Conservation (phyloP, 37 sponge, comb jelly and placozoan genomes). For the Axinella damicornis region DNA sequence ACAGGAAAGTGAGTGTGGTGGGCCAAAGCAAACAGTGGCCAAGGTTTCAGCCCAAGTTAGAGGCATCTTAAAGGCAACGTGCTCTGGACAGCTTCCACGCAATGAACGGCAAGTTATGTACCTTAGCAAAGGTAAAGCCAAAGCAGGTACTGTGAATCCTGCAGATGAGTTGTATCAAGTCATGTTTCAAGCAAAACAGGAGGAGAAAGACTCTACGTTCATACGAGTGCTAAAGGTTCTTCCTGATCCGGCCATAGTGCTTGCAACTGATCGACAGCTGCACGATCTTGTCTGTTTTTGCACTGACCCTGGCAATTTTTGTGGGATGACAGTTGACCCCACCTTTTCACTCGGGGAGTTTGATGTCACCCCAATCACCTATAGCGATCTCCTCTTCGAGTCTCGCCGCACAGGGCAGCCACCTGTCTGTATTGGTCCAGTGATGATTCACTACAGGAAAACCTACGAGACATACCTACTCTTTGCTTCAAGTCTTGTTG, state of each 20-base stretch:
- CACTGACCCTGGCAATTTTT: conserved; percentile 1
- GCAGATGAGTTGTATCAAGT: conserved; percentile 26
- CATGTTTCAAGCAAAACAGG: conserved; percentile 14
- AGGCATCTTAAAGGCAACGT: conserved; percentile 15
- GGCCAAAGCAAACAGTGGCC: conserved; percentile 16
- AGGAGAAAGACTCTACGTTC: conserved; percentile 3
- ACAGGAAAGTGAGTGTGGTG: background rate
- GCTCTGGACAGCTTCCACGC: conserved; percentile 28
- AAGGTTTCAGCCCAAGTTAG: conserved; percentile 3
- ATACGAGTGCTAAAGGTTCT: background rate
- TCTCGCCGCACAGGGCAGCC: background rate
- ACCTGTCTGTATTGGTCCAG: background rate
- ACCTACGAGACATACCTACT: background rate
- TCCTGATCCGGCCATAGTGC: conserved; percentile 34
- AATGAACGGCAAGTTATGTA: conserved; percentile 17
- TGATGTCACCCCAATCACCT: no score
- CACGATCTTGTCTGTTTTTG: conserved; percentile 13
- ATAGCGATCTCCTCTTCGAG: background rate
- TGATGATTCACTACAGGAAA: background rate
- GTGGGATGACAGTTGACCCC: background rate
- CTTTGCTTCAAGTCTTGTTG: conserved; percentile 2
- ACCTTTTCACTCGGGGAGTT: no score
- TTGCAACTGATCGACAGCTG: conserved; percentile 15
- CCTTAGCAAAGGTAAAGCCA: background rate
- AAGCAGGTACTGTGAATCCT: background rate